Conservation (phyloP, 1,140 invertebrate genomes). For the Pogonus chalceus region DNA sequence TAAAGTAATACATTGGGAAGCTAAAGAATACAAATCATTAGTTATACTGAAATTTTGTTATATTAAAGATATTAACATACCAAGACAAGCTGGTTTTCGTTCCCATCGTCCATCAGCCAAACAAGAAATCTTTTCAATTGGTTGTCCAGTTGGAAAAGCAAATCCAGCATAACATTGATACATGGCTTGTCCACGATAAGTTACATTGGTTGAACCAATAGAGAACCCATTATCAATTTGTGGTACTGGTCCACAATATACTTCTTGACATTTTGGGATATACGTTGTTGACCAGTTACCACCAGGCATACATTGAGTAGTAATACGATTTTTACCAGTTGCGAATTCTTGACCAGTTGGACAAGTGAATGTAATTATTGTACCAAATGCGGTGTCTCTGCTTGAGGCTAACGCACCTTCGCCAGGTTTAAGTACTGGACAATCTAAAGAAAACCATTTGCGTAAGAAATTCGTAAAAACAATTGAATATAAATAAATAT, state of each 20-base stretch:
- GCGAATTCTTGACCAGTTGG: constrained; percentile 91
- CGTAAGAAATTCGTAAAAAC: neutral
- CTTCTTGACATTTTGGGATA: constrained; percentile 93
- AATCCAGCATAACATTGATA: constrained; percentile 97
- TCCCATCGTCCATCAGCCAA: constrained; percentile 83
- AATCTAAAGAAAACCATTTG: constrained; percentile 53
- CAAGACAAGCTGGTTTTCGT: constrained; percentile 78
- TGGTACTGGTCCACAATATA: constrained; percentile 93
- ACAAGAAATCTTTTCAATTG: constrained; percentile 83
- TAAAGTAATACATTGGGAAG: constrained; percentile 85
- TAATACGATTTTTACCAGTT: constrained; percentile 73
- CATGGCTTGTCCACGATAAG: constrained; percentile 82
- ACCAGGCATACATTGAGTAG: constrained; percentile 75
- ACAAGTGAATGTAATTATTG: constrained; percentile 80
- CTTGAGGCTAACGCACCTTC: constrained; percentile 80
- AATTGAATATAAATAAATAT: constrained; percentile 14
- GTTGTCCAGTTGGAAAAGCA: constrained; percentile 77
- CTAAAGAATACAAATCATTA: constrained; percentile 41
- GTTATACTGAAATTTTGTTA: neutral
- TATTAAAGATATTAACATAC: constrained; percentile 37
- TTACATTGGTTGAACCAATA: constrained; percentile 89
- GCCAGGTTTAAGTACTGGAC: constrained; percentile 73
- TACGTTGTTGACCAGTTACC: constrained; percentile 89
- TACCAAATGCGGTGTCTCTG: constrained; percentile 86
- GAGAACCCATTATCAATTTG: constrained; percentile 97